These are phyloP conservation scores for Rhegmatorhina hoffmannsi DNA, from an alignment of 2,113 vertebrate genomes.

Conservation along the genomic window DNA sequence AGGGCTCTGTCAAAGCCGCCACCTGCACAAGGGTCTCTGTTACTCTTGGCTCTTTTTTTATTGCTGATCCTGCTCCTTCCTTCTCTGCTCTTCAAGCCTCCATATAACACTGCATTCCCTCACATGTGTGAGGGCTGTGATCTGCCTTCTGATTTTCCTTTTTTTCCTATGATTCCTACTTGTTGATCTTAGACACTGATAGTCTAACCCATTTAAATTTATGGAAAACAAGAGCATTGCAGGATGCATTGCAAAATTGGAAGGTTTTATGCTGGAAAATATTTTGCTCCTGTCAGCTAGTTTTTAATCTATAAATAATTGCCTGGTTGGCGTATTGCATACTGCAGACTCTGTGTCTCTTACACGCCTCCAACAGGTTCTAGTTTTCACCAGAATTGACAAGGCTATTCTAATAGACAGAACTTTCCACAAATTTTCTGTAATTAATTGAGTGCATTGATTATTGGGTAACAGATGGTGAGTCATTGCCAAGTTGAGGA, in stretches of 20 bases:
- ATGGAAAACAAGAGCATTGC: not conserved
- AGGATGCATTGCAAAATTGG: not conserved
- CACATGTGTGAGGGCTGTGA: not conserved
- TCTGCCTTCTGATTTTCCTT: not conserved
- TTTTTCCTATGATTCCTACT: not conserved
- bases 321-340: not conserved
- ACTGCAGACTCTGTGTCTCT: not conserved
- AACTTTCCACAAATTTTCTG: not conserved
- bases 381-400: not conserved
- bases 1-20: not conserved
- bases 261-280: not conserved
- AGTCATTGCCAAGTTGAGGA: not conserved
- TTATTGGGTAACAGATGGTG: not conserved
- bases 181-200: not conserved
- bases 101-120: not conserved
- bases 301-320: slow-evolving; percentile 38
- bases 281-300: not conserved
- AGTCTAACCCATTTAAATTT: not conserved
- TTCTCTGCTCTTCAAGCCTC: not conserved
- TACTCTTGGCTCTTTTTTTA: not conserved
- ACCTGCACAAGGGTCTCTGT: not conserved
- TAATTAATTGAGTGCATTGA: not conserved
- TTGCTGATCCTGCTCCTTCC: not conserved
- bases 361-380: not conserved
- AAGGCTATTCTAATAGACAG: not conserved